Percentiles rank a stretch among this genome's conserved stretches.
Conservation (phyloP, 2,888 invertebrate genomes). For the Erannis defoliaria region DNA sequence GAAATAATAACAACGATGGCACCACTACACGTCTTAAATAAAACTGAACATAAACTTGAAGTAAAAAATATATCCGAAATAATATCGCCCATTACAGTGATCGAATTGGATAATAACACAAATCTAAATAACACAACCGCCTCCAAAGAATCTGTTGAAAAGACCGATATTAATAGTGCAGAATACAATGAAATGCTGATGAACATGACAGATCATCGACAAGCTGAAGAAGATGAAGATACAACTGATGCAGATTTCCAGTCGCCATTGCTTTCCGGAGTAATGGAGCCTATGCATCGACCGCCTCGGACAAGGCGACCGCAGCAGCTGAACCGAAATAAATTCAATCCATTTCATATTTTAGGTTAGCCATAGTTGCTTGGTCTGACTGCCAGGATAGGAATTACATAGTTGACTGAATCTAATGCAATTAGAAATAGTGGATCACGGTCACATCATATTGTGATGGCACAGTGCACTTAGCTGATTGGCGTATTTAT, state of each 20-base stretch:
- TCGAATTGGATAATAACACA: conserved; percentile 16
- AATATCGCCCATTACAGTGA: conserved; percentile 20
- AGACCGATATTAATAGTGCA: conserved; percentile 32
- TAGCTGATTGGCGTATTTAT: conserved; percentile 57
- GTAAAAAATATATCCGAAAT: conserved; percentile 19
- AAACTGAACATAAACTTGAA: conserved; percentile 24
- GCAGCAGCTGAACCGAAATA: conserved; percentile 71
- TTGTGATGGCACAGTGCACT: conserved; percentile 80
- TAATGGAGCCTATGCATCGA: conserved; percentile 74
- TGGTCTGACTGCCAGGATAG: conserved; percentile 62
- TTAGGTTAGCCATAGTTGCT: conserved; percentile 68
- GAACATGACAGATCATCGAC: conserved; percentile 24
- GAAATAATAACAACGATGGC: conserved; percentile 26
- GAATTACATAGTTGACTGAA: conserved; percentile 67
- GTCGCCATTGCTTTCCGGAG: conserved; percentile 79
- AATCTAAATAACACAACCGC: conserved; percentile 16
- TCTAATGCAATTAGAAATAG: conserved; percentile 63
- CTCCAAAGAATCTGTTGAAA: conserved; percentile 27
- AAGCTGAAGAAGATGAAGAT: conserved; percentile 45
- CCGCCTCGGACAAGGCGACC: conserved; percentile 77
- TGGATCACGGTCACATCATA: conserved; percentile 63
- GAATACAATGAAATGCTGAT: conserved; percentile 45
- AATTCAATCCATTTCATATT: conserved; percentile 82
- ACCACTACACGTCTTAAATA: conserved; percentile 25
- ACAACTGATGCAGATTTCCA: conserved; percentile 66